Evolutionary conservation across 1,140 invertebrate species (phyloP), one percentile per base, ranked within the genome.

Genomic region (Drosophila cardini): DNA sequence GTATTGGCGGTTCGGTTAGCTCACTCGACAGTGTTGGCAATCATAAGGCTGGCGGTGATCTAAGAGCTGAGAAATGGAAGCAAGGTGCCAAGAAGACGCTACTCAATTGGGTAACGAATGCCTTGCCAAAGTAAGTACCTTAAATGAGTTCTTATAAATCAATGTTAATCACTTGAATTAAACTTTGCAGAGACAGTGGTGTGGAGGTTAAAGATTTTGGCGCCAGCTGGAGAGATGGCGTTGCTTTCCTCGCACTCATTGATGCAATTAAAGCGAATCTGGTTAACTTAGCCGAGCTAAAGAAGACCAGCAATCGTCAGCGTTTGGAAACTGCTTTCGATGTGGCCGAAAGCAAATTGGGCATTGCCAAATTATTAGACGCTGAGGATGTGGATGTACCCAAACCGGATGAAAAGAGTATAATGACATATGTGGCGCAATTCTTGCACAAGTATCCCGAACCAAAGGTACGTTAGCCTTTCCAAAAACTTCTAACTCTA

Each of bases 381-480:
- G 96, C 98, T 30, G 98, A 98, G 94, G 99, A 99, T 93, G 98
- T 99, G 26, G 98, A 99, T 93, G 98, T 99, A 10, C 96, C 97
- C 11, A 97, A 97, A 90, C 99, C 99, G 7, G 99, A 99, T 93
- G 98, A 99, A 91, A 97, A 98, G 92, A 99, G 98, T 34, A 97
- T 99, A 74, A 99, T 99, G 98, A 99, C 99, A 30, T 99, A 99
- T 92, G 98, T 99, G 43, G 98, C 99, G 38, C 98, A 99, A 93
- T 99, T 99, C 93, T 93, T 99, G 73, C 97, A 99, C 92, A 98
- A 98, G 93, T 99, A 98, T 93, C 96, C 96, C 15, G 96, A 97
- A 93, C 96, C 96, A 36, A 96, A 95, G 92, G 94, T 94, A 68
- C 81, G 78, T 65, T 15, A 36, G 18, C 11, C 10, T 43, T 15